Percentiles rank a stretch among this genome's conserved stretches.
These are phyloP conservation scores for Platichthys stellatus DNA, from an alignment of 2,113 vertebrate species.

Conservation along the genomic window DNA sequence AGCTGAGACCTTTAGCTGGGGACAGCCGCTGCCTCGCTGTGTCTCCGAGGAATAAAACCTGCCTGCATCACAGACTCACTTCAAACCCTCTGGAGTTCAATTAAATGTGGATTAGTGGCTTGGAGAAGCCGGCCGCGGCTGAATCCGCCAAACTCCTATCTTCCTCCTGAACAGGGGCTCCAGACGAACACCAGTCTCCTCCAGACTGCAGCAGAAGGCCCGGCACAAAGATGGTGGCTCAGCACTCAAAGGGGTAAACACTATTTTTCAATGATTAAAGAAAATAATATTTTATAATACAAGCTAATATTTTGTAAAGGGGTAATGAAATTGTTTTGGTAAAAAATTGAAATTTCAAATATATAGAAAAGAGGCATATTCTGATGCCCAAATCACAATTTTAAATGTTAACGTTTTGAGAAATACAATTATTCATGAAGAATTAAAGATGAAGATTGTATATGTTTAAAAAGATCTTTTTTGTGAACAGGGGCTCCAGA, in stretches of 20 bases:
- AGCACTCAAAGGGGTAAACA: too few relatives aligned
- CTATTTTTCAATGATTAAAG: too few relatives aligned
- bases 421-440: too few relatives aligned
- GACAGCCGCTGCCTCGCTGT: slow-evolving; percentile 63
- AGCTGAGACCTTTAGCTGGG: slow-evolving; percentile 84
- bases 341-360: too few relatives aligned
- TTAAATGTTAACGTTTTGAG: too few relatives aligned
- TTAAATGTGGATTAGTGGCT: slow-evolving; percentile 97
- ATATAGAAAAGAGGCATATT: too few relatives aligned
- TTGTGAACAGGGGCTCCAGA: slow-evolving; percentile 83
- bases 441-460: too few relatives aligned
- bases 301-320: too few relatives aligned
- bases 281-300: too few relatives aligned
- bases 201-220: slow-evolving; percentile 65
- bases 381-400: too few relatives aligned
- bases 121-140: slow-evolving; percentile 74
- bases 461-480: too few relatives aligned
- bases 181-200: slow-evolving; percentile 81
- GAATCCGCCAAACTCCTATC: slow-evolving; percentile 79
- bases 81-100: slow-evolving; percentile 99
- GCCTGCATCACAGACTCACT: slow-evolving; percentile 89
- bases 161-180: slow-evolving; percentile 85
- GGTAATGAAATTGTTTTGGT: too few relatives aligned
- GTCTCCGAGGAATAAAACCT: slow-evolving; percentile 78
- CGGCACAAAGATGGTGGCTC: not conserved